These are phyloP conservation scores for Chironomus tentans DNA, from an alignment of 2,888 invertebrate species.

Conservation along the genomic window DNA sequence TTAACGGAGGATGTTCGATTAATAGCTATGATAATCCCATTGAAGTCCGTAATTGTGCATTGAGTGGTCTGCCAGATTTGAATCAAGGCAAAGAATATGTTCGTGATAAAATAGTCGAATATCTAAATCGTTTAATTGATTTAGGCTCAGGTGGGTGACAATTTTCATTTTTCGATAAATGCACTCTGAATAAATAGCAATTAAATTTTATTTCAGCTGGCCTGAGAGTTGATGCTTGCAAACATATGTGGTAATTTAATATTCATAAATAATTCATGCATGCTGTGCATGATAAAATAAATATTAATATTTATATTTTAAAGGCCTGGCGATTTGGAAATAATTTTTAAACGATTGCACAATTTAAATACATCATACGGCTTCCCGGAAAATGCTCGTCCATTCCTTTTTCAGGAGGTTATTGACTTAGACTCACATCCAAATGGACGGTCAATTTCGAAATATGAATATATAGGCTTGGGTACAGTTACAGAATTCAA, in stretches of 20 bases:
- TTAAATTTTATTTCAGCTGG: slow-evolving; percentile 44
- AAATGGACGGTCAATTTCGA: slow-evolving; percentile 30
- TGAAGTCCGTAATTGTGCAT: not conserved
- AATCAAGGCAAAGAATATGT: slow-evolving; percentile 59
- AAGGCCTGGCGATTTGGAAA: slow-evolving; percentile 45
- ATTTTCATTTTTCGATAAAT: too few relatives aligned
- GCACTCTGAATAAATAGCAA: slow-evolving; percentile 37
- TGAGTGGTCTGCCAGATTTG: slow-evolving; percentile 47
- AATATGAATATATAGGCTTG: slow-evolving; percentile 47
- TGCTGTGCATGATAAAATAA: too few relatives aligned
- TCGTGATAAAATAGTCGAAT: slow-evolving; percentile 46
- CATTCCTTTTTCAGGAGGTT: slow-evolving; percentile 50
- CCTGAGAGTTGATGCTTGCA: slow-evolving; percentile 46
- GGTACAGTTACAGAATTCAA: slow-evolving; percentile 72
- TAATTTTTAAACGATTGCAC: slow-evolving; percentile 45
- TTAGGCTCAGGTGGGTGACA: slow-evolving; percentile 60
- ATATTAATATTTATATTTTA: too few relatives aligned
- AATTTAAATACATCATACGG: slow-evolving; percentile 44
- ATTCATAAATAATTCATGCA: too few relatives aligned
- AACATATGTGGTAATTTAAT: slow-evolving; percentile 44
- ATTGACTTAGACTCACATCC: slow-evolving; percentile 41
- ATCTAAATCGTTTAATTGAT: slow-evolving; percentile 45
- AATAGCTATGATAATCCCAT: slow-evolving; percentile 42
- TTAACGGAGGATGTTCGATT: slow-evolving; percentile 45
- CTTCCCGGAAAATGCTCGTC: slow-evolving; percentile 44